Percentiles rank a stretch among this genome's conserved stretches.
These are phyloP conservation scores for Neomonachus schauinslandi DNA, from an alignment of 2,113 vertebrate genomes.

Conservation along the genomic window DNA sequence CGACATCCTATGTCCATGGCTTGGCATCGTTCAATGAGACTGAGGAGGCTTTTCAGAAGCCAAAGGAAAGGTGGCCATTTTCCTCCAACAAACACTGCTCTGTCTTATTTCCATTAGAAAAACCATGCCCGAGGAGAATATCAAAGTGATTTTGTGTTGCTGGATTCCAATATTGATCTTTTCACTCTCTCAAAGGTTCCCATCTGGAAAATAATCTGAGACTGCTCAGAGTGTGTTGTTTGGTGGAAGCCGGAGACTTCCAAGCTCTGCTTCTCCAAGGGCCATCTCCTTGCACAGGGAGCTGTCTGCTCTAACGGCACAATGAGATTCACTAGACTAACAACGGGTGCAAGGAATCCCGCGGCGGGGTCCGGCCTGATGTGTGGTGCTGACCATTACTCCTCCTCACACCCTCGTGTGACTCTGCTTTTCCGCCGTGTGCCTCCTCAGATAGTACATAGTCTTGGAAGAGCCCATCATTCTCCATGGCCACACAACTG, in stretches of 20 bases:
- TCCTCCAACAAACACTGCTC: background rate
- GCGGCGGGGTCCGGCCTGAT: rapidly evolving
- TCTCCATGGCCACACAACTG: background rate
- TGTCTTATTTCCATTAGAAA: background rate
- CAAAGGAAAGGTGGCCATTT: background rate
- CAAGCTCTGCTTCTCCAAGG: background rate
- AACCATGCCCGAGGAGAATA: background rate
- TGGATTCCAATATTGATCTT: background rate
- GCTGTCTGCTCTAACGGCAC: background rate
- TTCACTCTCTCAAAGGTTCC: background rate
- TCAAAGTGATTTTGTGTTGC: background rate
- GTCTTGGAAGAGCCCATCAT: background rate
- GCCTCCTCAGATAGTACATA: background rate
- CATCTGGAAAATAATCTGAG: background rate
- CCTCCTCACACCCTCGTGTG: background rate
- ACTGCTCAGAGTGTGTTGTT: background rate
- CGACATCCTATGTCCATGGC: rapidly evolving
- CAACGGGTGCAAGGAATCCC: background rate
- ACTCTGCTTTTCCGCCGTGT: background rate
- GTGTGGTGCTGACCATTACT: background rate
- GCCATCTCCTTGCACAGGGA: background rate
- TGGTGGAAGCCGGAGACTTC: background rate
- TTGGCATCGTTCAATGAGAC: background rate
- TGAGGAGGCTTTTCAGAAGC: background rate
- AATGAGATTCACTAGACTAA: background rate